Percentiles rank a stretch among this genome's conserved stretches.
Conservation (phyloP, 2,113 vertebrate species). For the Syngnathus scovelli region DNA sequence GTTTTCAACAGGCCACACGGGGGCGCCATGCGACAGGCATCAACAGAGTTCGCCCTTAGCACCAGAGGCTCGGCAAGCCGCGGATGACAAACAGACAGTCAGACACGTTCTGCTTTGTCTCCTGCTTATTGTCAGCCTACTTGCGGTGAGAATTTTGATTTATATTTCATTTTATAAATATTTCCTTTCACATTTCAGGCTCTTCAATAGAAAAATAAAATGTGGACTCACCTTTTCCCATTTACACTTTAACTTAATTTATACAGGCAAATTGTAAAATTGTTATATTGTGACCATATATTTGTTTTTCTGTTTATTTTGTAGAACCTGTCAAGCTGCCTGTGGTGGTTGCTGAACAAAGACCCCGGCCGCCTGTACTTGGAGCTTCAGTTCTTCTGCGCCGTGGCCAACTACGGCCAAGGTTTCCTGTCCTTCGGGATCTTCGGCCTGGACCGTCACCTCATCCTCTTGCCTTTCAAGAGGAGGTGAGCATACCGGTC, state of each 20-base stretch:
- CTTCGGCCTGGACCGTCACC: constrained; percentile 93
- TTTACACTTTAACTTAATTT: too few species aligned
- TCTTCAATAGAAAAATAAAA: too few species aligned
- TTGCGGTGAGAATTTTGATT: constrained; percentile 72
- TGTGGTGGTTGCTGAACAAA: constrained; percentile 94
- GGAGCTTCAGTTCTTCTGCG: constrained; percentile 95
- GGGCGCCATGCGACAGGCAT: constrained; percentile 70
- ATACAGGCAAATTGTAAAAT: too few species aligned
- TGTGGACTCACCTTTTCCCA: too few species aligned
- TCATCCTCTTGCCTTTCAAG: constrained; percentile 93
- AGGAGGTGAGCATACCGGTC: constrained; percentile 74
- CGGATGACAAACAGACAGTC: constrained; percentile 80
- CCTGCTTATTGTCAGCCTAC: constrained; percentile 85
- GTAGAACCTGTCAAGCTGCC: constrained; percentile 93
- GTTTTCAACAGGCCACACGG: constrained; percentile 51
- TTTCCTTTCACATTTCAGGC: too few species aligned
- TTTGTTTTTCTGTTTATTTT: constrained; percentile 18
- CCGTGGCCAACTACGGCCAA: constrained; percentile 93
- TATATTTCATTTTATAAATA: not conserved
- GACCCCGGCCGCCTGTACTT: constrained; percentile 92
- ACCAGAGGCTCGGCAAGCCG: constrained; percentile 1
- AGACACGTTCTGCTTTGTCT: constrained; percentile 89
- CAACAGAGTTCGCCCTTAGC: constrained; percentile 38
- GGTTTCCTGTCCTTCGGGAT: constrained; percentile 94
- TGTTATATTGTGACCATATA: too few species aligned